Conservation (phyloP, 2,113 vertebrate species). For the Menura novaehollandiae region DNA sequence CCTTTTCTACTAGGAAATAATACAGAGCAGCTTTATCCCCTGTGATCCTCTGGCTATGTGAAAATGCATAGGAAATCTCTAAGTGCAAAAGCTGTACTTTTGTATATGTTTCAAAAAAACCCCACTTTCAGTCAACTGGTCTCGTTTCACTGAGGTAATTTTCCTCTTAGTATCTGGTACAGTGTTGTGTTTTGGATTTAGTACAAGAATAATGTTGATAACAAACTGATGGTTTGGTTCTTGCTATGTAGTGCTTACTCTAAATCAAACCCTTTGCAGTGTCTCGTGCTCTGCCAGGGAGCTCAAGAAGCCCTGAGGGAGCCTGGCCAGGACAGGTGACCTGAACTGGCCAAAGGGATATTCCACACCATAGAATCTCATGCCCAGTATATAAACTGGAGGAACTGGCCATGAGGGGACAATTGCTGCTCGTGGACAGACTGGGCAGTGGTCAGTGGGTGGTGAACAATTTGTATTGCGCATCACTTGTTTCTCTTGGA, state of each 20-base stretch:
- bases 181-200: neutral
- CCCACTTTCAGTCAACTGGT: neutral
- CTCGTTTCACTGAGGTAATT: neutral
- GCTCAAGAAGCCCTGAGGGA: neutral
- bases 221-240: neutral
- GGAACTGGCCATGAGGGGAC: neutral
- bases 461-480: neutral
- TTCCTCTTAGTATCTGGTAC: neutral
- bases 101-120: neutral
- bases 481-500: neutral
- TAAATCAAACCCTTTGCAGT: neutral
- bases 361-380: neutral
- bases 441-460: neutral
- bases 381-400: neutral
- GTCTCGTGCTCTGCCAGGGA: neutral
- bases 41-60: neutral
- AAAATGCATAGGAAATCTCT: neutral
- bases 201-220: neutral
- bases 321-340: neutral
- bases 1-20: neutral
- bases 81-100: neutral
- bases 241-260: neutral
- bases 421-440: too few species aligned
- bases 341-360: neutral
- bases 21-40: neutral